Evolutionary conservation across 2,113 vertebrate species (phyloP).

Genomic region (Anoura caudifer): DNA sequence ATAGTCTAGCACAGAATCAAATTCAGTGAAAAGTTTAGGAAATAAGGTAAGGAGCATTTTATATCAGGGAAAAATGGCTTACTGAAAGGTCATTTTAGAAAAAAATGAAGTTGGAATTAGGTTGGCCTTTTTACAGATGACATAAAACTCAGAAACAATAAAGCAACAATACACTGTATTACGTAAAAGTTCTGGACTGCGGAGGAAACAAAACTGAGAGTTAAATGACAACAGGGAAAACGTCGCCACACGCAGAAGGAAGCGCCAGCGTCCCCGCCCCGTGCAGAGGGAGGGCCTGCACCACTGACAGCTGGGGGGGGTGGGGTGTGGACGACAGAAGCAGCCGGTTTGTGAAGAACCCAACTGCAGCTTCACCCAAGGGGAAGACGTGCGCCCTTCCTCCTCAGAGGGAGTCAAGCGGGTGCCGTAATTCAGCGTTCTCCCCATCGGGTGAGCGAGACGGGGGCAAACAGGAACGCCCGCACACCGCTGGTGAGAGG

Average conservation of each 20-base stretch:
- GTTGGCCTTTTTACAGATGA: background rate
- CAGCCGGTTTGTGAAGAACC: background rate
- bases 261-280: background rate
- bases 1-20: background rate
- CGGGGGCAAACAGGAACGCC: background rate
- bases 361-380: background rate
- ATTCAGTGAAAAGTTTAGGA: background rate
- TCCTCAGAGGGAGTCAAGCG: background rate
- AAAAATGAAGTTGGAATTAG: background rate
- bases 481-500: rapidly evolving
- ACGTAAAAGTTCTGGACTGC: background rate
- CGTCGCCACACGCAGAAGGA: background rate
- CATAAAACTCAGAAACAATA: background rate
- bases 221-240: background rate
- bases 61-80: background rate
- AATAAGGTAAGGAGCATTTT: background rate
- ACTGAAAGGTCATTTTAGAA: background rate
- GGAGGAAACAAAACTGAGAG: background rate
- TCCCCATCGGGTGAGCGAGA: background rate
- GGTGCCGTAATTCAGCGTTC: background rate
- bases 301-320: background rate
- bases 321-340: background rate
- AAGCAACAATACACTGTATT: background rate
- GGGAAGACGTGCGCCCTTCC: background rate
- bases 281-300: background rate